Evolutionary conservation across 2,888 invertebrate species (phyloP).

Genomic region (Gnatocerus cornutus): DNA sequence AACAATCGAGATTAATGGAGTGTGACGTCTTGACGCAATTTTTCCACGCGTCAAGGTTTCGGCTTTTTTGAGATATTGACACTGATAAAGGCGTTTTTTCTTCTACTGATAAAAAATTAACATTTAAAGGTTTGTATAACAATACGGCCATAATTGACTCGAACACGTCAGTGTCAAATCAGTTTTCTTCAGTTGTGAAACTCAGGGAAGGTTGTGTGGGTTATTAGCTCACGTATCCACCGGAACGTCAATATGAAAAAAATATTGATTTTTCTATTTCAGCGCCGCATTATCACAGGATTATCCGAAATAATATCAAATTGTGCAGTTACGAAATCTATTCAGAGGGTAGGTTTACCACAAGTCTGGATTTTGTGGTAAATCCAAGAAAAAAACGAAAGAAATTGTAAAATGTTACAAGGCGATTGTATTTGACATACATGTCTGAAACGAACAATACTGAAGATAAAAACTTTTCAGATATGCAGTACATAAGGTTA

Average conservation of each 20-base stretch:
- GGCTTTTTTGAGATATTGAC: conserved; percentile 30
- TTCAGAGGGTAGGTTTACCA: too few species aligned
- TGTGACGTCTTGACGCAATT: conserved; percentile 27
- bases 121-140: conserved; percentile 10
- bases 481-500: neutral
- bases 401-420: neutral
- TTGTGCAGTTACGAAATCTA: too few species aligned
- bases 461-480: neutral
- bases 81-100: conserved; percentile 23
- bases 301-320: neutral
- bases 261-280: conserved; percentile 40
- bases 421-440: neutral
- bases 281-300: neutral
- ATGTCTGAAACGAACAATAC: neutral
- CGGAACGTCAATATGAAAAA: conserved; percentile 31
- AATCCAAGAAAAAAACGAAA: neutral
- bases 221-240: conserved; percentile 40
- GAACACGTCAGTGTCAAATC: conserved; percentile 47
- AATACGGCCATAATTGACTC: conserved; percentile 24
- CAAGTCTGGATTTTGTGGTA: too few species aligned
- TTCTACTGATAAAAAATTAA: conserved; percentile 23
- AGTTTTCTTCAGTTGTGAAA: conserved; percentile 46
- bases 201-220: conserved; percentile 30
- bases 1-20: conserved; percentile 34
- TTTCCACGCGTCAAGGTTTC: conserved; percentile 29